Base-by-base conservation (phyloP, 2,797 vertebrate genomes). In the Agapornis canus region DNA sequence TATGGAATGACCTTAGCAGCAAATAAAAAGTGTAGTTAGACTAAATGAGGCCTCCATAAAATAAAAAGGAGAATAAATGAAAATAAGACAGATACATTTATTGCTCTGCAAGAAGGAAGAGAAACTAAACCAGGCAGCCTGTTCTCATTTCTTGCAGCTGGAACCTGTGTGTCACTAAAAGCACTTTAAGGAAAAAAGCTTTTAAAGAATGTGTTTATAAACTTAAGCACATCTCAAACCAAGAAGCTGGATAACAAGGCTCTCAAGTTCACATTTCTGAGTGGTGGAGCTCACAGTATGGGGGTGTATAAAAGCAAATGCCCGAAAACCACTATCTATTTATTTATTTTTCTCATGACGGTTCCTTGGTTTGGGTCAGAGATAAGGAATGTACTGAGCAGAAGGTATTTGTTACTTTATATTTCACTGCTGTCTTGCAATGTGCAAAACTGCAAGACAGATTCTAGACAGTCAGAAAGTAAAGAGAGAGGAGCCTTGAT, bases 1-100 rank as follows among this genome's bases (percentile, higher is more conserved):
- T 92, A 82, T 94, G 35, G 37, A 85, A 90, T 86, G 51, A 69
- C 45, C 73, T 92, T 90, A 82, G 80, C 91, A 95, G 69, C 32
- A 66, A 87, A 86, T 94, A 94, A 77, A 83, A 95, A 72, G 9
- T 68, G 11, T 80, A 49, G 81, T 86, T 94, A 94, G 56, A 88
- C 89, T 84, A 96, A 92, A 92, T 65, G 71, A 89, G 45, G 25
- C 20, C 14, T 32, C 9, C 26, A 31, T 89, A 60, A 96, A 88
- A 93, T 35, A 59, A 57, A 93, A 60, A 92, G 54, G 63, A 85
- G 63, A 75, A 63, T 56, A 87, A 88, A 39, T 56, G 71, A 95
- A 95, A 96, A 56, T 27, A 82, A 81, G 86, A 40, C 1, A 1
- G 15, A 69, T 57, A 48, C 17, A 56, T 31, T 51, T 69, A 48